Percentiles rank a stretch among this genome's conserved stretches.
Conservation (phyloP, 2,113 vertebrate species). For the Heloderma charlesbogerti region DNA sequence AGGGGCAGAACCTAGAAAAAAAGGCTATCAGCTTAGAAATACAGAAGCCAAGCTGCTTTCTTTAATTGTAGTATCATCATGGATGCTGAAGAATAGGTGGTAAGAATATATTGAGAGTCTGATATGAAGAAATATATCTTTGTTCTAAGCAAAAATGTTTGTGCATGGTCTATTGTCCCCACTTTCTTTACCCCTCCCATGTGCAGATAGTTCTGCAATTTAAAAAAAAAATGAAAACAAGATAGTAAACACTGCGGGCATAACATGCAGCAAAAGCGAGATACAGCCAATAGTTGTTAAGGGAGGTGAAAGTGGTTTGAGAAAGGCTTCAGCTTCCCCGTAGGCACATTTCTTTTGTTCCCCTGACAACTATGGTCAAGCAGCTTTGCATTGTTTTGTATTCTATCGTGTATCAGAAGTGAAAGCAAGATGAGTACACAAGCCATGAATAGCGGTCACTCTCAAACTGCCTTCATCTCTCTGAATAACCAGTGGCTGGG, state of each 20-base stretch:
- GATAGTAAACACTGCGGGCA: neutral
- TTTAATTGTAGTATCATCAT: neutral
- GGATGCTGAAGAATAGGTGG: neutral
- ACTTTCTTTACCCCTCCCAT: neutral
- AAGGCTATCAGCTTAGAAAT: neutral
- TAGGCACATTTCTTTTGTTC: neutral
- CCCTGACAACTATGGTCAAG: neutral
- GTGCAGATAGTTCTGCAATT: neutral
- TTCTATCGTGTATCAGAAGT: neutral
- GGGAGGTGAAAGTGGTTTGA: neutral
- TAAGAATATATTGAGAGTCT: neutral
- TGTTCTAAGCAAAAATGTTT: neutral
- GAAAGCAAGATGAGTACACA: neutral
- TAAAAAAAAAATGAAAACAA: neutral
- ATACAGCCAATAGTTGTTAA: neutral
- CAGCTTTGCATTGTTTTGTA: neutral
- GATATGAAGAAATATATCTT: too few species aligned
- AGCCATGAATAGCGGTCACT: neutral
- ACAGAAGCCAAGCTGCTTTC: fast-evolving
- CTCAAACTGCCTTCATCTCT: neutral
- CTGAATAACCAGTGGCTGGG: neutral
- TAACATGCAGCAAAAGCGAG: neutral
- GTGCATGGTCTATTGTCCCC: too few species aligned
- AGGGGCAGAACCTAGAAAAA: neutral
- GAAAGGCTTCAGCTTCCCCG: neutral